Base-by-base conservation (phyloP, 2,113 vertebrate species). In the Periophthalmus modestus region DNA sequence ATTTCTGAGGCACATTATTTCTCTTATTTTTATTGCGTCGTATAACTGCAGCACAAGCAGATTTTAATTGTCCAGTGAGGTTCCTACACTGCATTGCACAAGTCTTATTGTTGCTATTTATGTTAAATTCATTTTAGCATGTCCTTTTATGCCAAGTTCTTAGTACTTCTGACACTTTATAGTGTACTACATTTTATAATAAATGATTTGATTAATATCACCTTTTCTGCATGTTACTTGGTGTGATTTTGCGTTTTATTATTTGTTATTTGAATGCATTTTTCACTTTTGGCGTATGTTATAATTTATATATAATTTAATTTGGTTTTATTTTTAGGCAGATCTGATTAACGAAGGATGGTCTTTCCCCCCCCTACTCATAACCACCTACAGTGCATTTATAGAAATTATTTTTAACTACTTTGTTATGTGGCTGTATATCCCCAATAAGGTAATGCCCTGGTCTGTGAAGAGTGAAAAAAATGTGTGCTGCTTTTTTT, bases 131-230 rank as follows among this genome's bases (percentile, higher is more conserved):
- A 28, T 74, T 83, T 82, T 80, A 89, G 93, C 92, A 93, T 94
- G 93, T 92, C 86, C 78, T 81, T 85, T 85, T 90, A 93, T 92
- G 91, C 90, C 85, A 90, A 92, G 92, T 93, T 84, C 88, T 92
- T 93, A 92, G 85, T 91, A 90, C 82, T 87, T 89, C 82, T 91
- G 87, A 87, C 88, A 91, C 87, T 91, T 92, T 89, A 85, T 82
- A 86, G 91, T 92, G 91, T 89, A 81, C 89, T 66, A 91, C 84
- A 66, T 93, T 94, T 94, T 93, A 93, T 94, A 93, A 93, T 93
- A 93, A 94, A 94, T 89, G 84, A 88, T 91, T 92, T 92, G 90
- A 77, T 74, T 84, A 68, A 89, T n/a, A 24, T 62, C 10, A 39
- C 34, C 6, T 43, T 65, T 65, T 65, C 62, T 65, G 62, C 9